These are phyloP conservation scores for Xestoiulus laeticollis DNA, from an alignment of 2,888 invertebrate species.

Conservation along the genomic window DNA sequence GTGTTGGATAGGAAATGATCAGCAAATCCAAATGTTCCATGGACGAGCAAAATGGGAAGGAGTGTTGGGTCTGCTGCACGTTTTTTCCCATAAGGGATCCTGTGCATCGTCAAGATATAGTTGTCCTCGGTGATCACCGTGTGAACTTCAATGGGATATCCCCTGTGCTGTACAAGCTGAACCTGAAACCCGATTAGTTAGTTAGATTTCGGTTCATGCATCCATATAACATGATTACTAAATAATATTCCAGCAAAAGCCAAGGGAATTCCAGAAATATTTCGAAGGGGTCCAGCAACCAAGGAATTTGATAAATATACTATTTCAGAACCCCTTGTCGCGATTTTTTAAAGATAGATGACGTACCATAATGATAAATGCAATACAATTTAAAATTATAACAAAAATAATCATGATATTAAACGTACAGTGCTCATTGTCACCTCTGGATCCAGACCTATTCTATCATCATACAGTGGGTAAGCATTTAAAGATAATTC, in stretches of 20 bases:
- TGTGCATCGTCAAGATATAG: neutral
- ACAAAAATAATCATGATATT: neutral
- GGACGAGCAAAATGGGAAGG: neutral
- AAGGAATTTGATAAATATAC: too few relatives aligned
- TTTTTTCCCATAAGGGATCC: neutral
- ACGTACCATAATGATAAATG: too few relatives aligned
- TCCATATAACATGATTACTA: neutral
- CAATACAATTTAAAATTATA: too few relatives aligned
- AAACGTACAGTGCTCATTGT: neutral
- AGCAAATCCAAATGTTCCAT: constrained; percentile 2
- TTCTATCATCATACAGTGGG: neutral
- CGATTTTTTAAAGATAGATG: too few relatives aligned
- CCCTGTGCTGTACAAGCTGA: neutral
- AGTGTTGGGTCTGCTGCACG: neutral
- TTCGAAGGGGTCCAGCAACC: too few relatives aligned
- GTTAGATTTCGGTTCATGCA: neutral
- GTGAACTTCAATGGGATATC: neutral
- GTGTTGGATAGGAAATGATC: neutral
- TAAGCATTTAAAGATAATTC: neutral
- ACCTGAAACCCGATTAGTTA: neutral
- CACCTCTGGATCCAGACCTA: neutral
- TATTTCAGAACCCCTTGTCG: too few relatives aligned
- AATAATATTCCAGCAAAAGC: too few relatives aligned
- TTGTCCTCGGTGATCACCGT: neutral
- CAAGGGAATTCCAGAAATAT: too few relatives aligned